Evolutionary conservation across 2,888 invertebrate species (phyloP), one percentile per base, ranked within the genome.

Genomic region (Mimachlamys varia): DNA sequence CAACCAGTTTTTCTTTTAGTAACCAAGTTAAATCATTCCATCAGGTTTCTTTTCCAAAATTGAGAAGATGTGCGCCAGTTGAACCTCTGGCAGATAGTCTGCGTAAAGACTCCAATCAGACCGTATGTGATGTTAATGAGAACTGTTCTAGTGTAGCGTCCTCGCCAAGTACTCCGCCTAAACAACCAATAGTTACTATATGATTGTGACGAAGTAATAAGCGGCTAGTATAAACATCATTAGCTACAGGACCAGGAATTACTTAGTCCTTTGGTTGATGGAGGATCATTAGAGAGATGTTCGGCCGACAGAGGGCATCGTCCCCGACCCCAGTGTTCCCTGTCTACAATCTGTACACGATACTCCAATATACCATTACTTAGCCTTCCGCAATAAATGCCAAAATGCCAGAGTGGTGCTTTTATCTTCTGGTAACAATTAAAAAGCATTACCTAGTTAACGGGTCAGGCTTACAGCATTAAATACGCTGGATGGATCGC

Each of bases 391-490:
- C 33, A 22, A 22, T 76, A 76, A 76, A 76, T 76, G 76, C 76
- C 76, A 76, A 33, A 33, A 76, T 76, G 76, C 76, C 76, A 76
- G 27, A 76, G 33, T 22, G 12, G 33, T 76, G 76, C 27, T 33
- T 5, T 44, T 44, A 33, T 5, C 76, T 12, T 76, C 76, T 76
- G 76, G 76, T 76, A 76, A 33, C 76, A 76, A 76, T 76, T 76
- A 76, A 76, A 76, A 76, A 27, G 76, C 76, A 76, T 76, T 76
- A 76, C 15, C 27, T 76, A 76, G 76, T 76, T 33, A 76, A 76
- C 76, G 76, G 33, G 33, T 76, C 33, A 76, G 76, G 76, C 76
- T 76, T 76, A 76, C 76, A 76, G 13, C 76, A 76, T 76, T 76
- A 76, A 33, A 76, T 33, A 76, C 33, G 33, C 5, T 22, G 76